Base-by-base conservation (phyloP, 2,888 invertebrate species). In the Lepidocyrtoides sp. region DNA sequence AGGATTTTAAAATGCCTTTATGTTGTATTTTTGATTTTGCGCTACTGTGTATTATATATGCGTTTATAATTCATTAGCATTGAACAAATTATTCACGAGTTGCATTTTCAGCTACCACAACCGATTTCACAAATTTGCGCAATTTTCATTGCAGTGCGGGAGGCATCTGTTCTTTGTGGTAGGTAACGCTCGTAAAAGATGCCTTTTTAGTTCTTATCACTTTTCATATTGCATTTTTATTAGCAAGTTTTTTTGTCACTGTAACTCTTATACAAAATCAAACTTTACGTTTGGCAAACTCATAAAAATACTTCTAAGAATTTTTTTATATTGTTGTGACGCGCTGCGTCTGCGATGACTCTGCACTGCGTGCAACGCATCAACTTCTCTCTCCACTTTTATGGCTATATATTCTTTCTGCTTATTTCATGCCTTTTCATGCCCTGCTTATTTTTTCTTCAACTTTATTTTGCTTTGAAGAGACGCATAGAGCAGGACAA, bases 391-490 rank as follows among this genome's bases (percentile, higher is more conserved):
- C 10, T 63, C 7, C 10, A 23, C 14, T 69, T 41, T 69, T 69
- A 41, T 41, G 5, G 41, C 20, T 17, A n/a, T 66, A 51, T n/a
- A 66, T 69, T 29, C 29, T 20, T 66, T 32, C n/a, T 41, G 69
- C 36, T 41, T 26, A 14, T 29, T 1, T 12, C 14, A n/a, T 29
- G 12, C 29, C 12, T 8, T 60, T 82, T 82, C 82, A 82, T 82
- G 82, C 82, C 60, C 82, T 82, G 82, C 82, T 82, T 82, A 63
- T 29, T 81, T 77, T 20, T 29, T 57, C 17, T n/a, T 77, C 14
- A 1, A n/a, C 54, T 2, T 54, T 54, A 7, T 41, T 69, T 17
- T 69, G 1, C 63, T 12, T 29, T 29, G 0, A 26, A 26, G 29
- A 29, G 10, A 14, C 63, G 3, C 63, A 63, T 29, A 17, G 26